Evolutionary conservation across 2,113 vertebrate species (phyloP), one percentile per base, ranked within the genome.

Genomic region (Xenotilapia caudafasciata): DNA sequence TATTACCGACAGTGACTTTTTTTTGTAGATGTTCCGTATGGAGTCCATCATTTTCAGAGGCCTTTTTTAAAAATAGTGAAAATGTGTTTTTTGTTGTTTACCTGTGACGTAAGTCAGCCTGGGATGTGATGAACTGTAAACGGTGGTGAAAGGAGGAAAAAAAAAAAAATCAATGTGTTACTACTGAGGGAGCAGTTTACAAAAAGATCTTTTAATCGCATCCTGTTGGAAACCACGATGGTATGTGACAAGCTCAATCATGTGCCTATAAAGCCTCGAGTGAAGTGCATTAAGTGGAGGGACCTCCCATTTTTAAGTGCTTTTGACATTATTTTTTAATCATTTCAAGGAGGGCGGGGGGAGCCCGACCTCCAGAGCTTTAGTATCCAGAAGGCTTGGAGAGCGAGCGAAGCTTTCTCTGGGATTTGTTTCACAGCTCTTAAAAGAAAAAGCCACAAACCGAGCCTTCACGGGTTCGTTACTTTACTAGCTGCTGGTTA

Each of bases 221-320:
- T 90, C 81, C 77, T 79, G 9, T 38, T 60, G 33, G 83, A 90
- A 92, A 84, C 84, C 83, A 35, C 45, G 60, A 80, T 38, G 10
- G 56, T 19, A 84, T 73, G 84, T 90, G 89, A 94, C 79, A 9
- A 90, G 91, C 79, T 93, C 86, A 87, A 65, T 85, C 58, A 88
- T 90, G 94, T 95, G 94, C 95, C 95, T 95, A 90, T 88, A 92
- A 92, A 86, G 92, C 89, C 89, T 93, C 87, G 89, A 93, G 88
- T 91, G 82, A 95, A 95, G 95, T 95, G 95, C 95, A 94, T 95
- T 95, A 88, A 26, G 88, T 40, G 92, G 93, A 92, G 93, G 42
- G 82, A 88, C 81, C 89, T 93, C 90, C 92, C 56, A 79, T 91
- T 94, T 65, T 93, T 92, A 94, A 94, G 92, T 94, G 95, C 88